Evolutionary conservation across 2,888 invertebrate species (phyloP).

Genomic region (Scaptomyza flava): DNA sequence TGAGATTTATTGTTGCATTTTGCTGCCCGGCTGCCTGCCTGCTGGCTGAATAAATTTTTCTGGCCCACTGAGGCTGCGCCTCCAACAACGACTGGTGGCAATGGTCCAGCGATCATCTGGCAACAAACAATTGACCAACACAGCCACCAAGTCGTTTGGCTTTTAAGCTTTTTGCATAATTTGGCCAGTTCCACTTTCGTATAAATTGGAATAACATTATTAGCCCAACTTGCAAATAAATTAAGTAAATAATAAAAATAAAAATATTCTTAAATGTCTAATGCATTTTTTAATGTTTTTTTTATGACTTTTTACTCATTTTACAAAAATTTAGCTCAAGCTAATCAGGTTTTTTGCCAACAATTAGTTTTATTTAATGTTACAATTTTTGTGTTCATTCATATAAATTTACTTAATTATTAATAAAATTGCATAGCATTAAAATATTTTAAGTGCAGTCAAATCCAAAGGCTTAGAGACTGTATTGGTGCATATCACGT

Average conservation of each 20-base stretch:
- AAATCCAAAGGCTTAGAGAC: conserved; percentile 22
- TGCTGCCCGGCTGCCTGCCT: conserved; percentile 49
- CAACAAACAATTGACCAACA: conserved; percentile 51
- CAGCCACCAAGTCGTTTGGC: conserved; percentile 41
- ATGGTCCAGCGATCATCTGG: conserved; percentile 65
- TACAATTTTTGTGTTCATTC: conserved; percentile 11
- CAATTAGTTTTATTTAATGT: conserved; percentile 49
- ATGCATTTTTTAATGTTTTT: conserved; percentile 23
- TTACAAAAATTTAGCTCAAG: conserved; percentile 42
- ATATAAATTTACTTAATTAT: conserved; percentile 28
- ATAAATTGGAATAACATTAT: conserved; percentile 71
- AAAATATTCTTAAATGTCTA: conserved; percentile 1
- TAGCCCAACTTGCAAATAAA: conserved; percentile 17
- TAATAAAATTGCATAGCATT: conserved; percentile 35
- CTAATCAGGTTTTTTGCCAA: conserved; percentile 53
- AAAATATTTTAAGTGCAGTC: conserved; percentile 57
- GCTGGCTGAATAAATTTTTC: conserved; percentile 50
- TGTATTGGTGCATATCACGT: too few relatives aligned
- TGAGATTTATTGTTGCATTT: conserved; percentile 83
- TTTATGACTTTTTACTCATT: conserved; percentile 45
- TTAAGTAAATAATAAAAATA: not conserved
- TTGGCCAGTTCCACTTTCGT: conserved; percentile 39
- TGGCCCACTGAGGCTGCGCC: conserved; percentile 15
- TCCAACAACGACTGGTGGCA: conserved; percentile 59
- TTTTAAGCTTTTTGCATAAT: conserved; percentile 65